Evolutionary conservation across 2,888 invertebrate genomes (phyloP), one percentile per base, ranked within the genome.

Genomic region (Theretra japonica): DNA sequence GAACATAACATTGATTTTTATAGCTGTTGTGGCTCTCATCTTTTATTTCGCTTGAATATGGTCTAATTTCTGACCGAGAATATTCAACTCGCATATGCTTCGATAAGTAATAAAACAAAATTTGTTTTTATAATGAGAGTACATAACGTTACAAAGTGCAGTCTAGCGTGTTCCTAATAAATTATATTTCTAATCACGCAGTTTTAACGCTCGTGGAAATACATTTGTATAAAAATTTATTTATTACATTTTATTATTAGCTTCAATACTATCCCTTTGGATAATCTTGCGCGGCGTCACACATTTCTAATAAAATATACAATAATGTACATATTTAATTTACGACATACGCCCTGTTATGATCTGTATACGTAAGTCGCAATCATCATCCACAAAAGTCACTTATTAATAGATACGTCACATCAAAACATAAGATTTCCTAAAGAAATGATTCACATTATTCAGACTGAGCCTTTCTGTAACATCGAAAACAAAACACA

Each of bases 361-460:
- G 33, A 41, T 41, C 23, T 48, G 48, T 21, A 33, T 65, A 15
- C 19, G 21, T 41, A 65, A 65, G 62, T 65, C 48, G 23, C 41
- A 41, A 48, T 56, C 41, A 65, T 56, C 33, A 59, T 23, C 25
- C 70, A 62, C 53, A 71, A 53, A 62, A 56, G 48, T 65, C 62
- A 30, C 62, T 62, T 53, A 62, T 62, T 70, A 25, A 62, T 71
- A 72, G 70, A 50, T 56, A 71, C 71, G 75, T 74, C 74, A 74
- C 77, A 79, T 76, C 76, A 73, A 77, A 79, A 80, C 73, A 75
- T 79, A 81, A 83, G 85, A 85, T 79, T 82, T 84, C 88, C 85
- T 90, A 91, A 91, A 93, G 93, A 92, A 90, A 93, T 94, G 93
- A 93, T 94, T 88, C 85, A 89, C 93, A 94, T 94, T 94, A 94